Evolutionary conservation across 2,113 vertebrate species (phyloP).

Genomic region (Hippocampus barbouri): DNA sequence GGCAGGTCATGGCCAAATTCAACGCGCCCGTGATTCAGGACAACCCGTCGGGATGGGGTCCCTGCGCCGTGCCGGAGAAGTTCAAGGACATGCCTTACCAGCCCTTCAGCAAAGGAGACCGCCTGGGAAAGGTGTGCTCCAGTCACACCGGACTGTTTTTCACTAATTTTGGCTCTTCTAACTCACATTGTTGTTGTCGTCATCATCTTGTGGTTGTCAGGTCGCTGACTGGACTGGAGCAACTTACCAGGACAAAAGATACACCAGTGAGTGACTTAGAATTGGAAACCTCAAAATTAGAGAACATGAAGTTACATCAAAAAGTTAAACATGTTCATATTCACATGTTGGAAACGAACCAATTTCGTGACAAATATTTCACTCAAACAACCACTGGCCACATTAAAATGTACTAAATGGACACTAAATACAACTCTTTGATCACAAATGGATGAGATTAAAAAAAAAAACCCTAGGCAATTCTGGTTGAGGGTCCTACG

Average conservation of each 20-base stretch:
- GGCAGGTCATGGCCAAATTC: constrained; percentile 88
- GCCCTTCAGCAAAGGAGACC: constrained; percentile 97
- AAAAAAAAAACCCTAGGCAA: too few relatives aligned
- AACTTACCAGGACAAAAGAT: constrained; percentile 98
- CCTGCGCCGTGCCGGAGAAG: constrained; percentile 94
- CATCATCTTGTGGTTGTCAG: constrained; percentile 54
- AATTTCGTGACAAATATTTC: too few relatives aligned
- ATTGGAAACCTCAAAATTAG: background rate
- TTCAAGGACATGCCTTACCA: constrained; percentile 99
- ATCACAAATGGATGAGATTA: too few relatives aligned
- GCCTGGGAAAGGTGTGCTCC: constrained; percentile 86
- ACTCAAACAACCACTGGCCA: too few relatives aligned
- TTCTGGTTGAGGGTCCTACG: too few relatives aligned
- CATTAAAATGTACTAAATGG: too few relatives aligned
- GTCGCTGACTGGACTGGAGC: constrained; percentile 98
- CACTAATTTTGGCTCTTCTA: background rate
- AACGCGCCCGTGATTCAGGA: constrained; percentile 96
- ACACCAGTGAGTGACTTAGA: constrained; percentile 81
- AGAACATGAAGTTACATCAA: background rate
- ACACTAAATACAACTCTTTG: too few relatives aligned
- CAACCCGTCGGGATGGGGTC: constrained; percentile 95
- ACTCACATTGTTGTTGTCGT: background rate
- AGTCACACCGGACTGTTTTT: accelerated
- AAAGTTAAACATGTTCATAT: too few relatives aligned
- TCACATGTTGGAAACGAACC: too few relatives aligned